Percentiles rank a stretch among this genome's conserved stretches.
Conservation (phyloP, 2,888 invertebrate species). For the Proisotoma minuta region DNA sequence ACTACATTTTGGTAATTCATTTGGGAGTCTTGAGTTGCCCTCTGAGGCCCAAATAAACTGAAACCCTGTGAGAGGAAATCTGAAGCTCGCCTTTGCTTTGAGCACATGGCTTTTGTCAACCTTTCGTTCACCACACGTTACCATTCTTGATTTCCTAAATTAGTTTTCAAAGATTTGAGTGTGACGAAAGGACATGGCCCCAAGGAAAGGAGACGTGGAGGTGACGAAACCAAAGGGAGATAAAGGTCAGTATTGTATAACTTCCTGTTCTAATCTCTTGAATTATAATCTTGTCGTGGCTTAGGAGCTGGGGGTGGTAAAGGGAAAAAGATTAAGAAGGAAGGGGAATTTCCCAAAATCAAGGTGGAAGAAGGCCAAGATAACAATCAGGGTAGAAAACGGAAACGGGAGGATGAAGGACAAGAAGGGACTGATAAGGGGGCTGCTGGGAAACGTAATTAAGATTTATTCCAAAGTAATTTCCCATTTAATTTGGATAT, state of each 20-base stretch:
- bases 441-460: neutral
- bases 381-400: neutral
- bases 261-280: slow-evolving; percentile 13
- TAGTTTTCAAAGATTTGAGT: too few species aligned
- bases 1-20: too few species aligned
- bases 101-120: too few species aligned
- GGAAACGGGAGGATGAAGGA: neutral
- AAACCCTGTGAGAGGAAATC: too few species aligned
- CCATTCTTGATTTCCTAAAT: too few species aligned
- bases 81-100: too few species aligned
- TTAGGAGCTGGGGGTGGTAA: too few species aligned
- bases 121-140: too few species aligned
- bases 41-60: too few species aligned
- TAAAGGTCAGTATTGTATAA: slow-evolving; percentile 8
- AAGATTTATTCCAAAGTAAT: neutral
- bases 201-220: neutral
- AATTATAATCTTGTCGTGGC: neutral
- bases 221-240: slow-evolving; percentile 7
- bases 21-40: too few species aligned
- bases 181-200: neutral
- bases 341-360: neutral
- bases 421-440: neutral
- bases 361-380: neutral
- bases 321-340: neutral
- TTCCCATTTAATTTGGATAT: slow-evolving; percentile 13